Percentiles rank a stretch among this genome's conserved stretches.
Evolutionary conservation across 1,140 invertebrate genomes (phyloP).

Genomic region (Diplogasteroides magnus): DNA sequence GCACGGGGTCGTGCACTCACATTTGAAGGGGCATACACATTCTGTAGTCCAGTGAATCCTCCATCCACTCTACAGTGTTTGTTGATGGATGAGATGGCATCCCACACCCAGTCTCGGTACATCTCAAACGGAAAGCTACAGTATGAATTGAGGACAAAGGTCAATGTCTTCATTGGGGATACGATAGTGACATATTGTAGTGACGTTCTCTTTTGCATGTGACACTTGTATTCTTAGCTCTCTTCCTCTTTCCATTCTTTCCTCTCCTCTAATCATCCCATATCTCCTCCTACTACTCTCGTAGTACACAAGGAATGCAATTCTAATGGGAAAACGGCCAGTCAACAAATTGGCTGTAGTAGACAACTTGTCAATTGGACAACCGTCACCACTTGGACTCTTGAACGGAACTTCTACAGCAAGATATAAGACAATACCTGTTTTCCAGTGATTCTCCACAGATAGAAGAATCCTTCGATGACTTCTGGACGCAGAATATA

Average conservation of each 20-base stretch:
- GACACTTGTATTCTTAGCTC: too few relatives aligned
- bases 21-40: conserved; percentile 79
- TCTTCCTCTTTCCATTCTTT: too few relatives aligned
- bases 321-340: too few relatives aligned
- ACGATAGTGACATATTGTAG: not conserved
- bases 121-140: conserved; percentile 58
- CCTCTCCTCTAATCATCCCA: too few relatives aligned
- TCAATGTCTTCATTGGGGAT: not conserved
- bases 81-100: conserved; percentile 82
- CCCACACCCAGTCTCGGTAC: conserved; percentile 97
- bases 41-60: conserved; percentile 85
- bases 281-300: too few relatives aligned
- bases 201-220: too few relatives aligned
- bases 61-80: conserved; percentile 83
- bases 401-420: not conserved
- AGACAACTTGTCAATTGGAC: too few relatives aligned
- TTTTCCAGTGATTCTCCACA: conserved; percentile 93
- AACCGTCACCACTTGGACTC: too few relatives aligned
- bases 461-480: conserved; percentile 91
- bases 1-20: conserved; percentile 46
- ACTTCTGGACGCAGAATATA: conserved; percentile 94
- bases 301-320: too few relatives aligned
- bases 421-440: conserved; percentile 55
- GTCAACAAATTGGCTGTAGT: too few relatives aligned
- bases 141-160: not conserved